Conservation (phyloP, 1,140 invertebrate genomes). For the Pachyrhynchus sulphureomaculatus region DNA sequence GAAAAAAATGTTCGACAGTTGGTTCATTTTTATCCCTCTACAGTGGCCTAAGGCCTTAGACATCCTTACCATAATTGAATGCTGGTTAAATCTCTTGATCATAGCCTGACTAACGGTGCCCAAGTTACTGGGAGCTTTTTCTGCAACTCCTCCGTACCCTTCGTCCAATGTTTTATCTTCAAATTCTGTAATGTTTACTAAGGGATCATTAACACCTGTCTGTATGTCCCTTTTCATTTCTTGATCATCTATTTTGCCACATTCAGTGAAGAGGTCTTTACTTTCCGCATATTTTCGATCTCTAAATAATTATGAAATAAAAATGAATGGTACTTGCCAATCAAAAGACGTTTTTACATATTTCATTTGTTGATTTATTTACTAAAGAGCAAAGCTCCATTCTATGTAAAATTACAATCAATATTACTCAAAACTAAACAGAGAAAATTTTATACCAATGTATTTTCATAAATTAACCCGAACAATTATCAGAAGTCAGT, state of each 20-base stretch:
- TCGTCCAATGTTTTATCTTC: constrained; percentile 75
- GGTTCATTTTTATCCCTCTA: too few species aligned
- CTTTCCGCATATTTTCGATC: constrained; percentile 82
- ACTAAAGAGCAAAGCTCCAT: too few species aligned
- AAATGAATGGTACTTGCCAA: constrained; percentile 98
- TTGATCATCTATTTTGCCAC: constrained; percentile 93
- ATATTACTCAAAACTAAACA: too few species aligned
- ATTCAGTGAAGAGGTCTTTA: constrained; percentile 95
- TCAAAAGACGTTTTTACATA: too few species aligned
- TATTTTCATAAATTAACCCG: too few species aligned
- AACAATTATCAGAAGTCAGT: too few species aligned
- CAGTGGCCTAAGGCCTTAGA: too few species aligned
- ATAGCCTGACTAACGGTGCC: constrained; percentile 86
- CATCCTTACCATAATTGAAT: constrained; percentile 81
- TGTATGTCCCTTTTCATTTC: constrained; percentile 79
- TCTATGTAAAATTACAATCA: too few species aligned
- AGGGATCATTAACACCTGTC: constrained; percentile 72
- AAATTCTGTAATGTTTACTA: constrained; percentile 79
- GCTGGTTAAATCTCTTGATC: constrained; percentile 96
- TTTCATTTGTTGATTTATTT: too few species aligned
- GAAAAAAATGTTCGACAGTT: too few species aligned
- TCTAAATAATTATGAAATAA: constrained; percentile 88
- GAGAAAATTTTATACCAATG: too few species aligned
- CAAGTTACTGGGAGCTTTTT: constrained; percentile 59
- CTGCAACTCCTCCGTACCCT: constrained; percentile 60